phyloP scores from a whole-genome alignment of 2,888 invertebrate genomes.

The Teleogryllus oceanicus region DNA sequence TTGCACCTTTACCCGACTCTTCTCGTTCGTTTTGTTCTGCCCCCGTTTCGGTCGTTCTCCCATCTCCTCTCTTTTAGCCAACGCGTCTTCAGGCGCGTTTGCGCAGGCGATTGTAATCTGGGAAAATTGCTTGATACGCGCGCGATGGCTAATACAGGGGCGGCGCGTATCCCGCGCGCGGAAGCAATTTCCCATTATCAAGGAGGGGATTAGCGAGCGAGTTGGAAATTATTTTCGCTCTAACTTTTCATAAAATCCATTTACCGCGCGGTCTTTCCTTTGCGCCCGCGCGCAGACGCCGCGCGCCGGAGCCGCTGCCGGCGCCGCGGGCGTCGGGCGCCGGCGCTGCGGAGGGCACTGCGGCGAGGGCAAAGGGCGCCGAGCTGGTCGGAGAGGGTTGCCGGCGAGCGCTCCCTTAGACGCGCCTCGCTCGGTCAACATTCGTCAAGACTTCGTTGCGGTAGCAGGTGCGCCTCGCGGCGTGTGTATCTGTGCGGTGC shows the following conservation, averaged over 20 bases:
- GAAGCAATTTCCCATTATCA: constrained; percentile 7
- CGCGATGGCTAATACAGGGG: neutral
- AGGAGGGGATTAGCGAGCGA: constrained; percentile 18
- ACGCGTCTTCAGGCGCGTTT: neutral
- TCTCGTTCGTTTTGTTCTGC: neutral
- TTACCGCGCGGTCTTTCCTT: neutral
- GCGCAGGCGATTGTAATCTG: neutral
- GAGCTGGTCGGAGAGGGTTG: too few relatives aligned
- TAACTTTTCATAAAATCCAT: constrained; percentile 18
- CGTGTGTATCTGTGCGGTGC: too few relatives aligned
- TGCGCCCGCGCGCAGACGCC: neutral
- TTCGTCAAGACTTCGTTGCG: too few relatives aligned
- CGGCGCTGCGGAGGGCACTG: too few relatives aligned
- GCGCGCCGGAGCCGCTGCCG: neutral
- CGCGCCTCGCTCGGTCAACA: too few relatives aligned
- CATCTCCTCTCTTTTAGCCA: neutral
- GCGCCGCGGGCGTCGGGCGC: too few relatives aligned
- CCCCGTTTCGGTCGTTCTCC: neutral
- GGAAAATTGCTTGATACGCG: neutral
- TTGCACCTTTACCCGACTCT: neutral
- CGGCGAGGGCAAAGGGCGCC: too few relatives aligned
- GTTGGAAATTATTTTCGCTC: constrained; percentile 9
- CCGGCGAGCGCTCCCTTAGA: too few relatives aligned
- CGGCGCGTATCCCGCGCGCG: neutral
- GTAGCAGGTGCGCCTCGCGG: too few relatives aligned